Evolutionary conservation across 1,140 invertebrate genomes (phyloP), one percentile per base, ranked within the genome.

Genomic region (Mactra quadrangularis): DNA sequence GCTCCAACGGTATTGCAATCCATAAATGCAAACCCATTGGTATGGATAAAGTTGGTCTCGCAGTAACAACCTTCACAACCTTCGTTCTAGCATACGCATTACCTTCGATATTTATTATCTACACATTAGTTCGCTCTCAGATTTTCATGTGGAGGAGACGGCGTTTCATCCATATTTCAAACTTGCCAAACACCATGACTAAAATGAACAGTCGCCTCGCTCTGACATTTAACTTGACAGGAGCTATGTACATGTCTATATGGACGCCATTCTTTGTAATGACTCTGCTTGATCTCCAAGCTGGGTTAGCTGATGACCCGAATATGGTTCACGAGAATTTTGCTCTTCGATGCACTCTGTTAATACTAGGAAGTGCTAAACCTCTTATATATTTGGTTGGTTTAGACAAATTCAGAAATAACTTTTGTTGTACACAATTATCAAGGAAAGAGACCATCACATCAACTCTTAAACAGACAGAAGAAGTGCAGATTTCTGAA

Each of bases 201-300:
- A 52, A 33, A n/a, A 57, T 71, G 64, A 71, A 71, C 55, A 41
- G 45, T 50, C 47, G 47, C 15, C 27, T 81, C 19, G 1, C 64
- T 15, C 66, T 71, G 13, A 81, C 66, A 13, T 81, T 81, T 29
- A 71, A 41, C 19, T 17, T 71, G 3, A 71, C 78, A 4, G 29
- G 41, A 3, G 19, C 29, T 7, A 22, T 71, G 0, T 81, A 71
- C 27, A 45, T 81, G 35, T 7, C 38, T 6, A 29, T 81, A 13
- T 81, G 78, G 66, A 81, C 66, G 25, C 78, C 78, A 0, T 81
- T 81, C 35, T 81, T 81, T 25, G 17, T 81, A 3, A 25, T 70
- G 25, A 70, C 78, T 4, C 17, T 81, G 3, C 9, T 81, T n/a
- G 78, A 81, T 31, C 25, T 81, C 15, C 4, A 15, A 7, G 11